Conservation (phyloP, 2,888 invertebrate species). For the Erynnis tages region DNA sequence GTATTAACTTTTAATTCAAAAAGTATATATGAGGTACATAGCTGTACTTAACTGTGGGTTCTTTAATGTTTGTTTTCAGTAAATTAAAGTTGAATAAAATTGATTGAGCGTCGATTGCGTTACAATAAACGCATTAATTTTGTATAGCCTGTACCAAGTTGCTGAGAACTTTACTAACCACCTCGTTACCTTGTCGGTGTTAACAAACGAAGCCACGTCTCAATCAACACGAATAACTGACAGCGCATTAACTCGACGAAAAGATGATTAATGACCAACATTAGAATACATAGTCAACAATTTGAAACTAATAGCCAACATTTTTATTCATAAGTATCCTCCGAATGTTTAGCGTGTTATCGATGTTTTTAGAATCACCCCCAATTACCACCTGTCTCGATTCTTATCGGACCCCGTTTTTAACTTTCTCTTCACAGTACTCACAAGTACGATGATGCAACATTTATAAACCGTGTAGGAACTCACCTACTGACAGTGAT, state of each 20-base stretch:
- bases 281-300: slow-evolving; percentile 6
- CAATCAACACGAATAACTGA: slow-evolving; percentile 19
- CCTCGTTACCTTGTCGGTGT: slow-evolving; percentile 16
- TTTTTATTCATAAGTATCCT: slow-evolving; percentile 1
- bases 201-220: slow-evolving; percentile 16
- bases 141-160: no score
- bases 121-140: no score
- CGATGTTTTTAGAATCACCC: slow-evolving; percentile 17
- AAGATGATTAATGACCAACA: slow-evolving; percentile 19
- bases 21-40: no score
- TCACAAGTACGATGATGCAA: slow-evolving; percentile 39
- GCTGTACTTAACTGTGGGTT: no score
- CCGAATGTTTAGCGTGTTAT: slow-evolving; percentile 15
- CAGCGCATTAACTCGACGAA: slow-evolving; percentile 17
- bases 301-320: slow-evolving; percentile 22
- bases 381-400: slow-evolving; percentile 17
- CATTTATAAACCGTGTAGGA: slow-evolving; percentile 39
- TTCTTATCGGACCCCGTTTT: slow-evolving; percentile 16
- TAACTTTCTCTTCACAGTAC: slow-evolving; percentile 58
- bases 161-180: no score
- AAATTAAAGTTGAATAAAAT: no score
- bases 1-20: no score
- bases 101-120: no score
- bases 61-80: no score
- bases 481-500: slow-evolving; percentile 46